phyloP scores from a whole-genome alignment of 2,888 invertebrate species.

The Caenorhabditis japonica region DNA sequence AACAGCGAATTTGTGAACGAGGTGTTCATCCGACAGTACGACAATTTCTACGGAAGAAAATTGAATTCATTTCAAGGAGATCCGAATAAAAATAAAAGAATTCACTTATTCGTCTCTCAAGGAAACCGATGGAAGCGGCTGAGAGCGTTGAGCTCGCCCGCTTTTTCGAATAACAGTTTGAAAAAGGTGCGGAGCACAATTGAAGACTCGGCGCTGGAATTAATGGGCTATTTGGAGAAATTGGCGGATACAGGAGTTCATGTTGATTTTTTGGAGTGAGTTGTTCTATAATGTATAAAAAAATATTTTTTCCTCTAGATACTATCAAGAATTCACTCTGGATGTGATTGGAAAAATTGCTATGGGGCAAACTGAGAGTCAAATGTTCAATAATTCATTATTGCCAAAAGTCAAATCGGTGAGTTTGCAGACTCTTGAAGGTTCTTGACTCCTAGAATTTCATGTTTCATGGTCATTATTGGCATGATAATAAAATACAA shows the following conservation, averaged over 20 bases:
- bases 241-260: constrained; percentile 66
- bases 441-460: too few relatives aligned
- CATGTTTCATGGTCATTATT: too few relatives aligned
- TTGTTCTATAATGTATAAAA: too few relatives aligned
- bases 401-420: neutral
- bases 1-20: constrained; percentile 78
- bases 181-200: constrained; percentile 78
- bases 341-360: constrained; percentile 64
- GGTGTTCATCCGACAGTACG: constrained; percentile 78
- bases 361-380: constrained; percentile 57
- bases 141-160: constrained; percentile 79
- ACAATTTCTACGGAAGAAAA: constrained; percentile 78
- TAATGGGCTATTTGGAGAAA: constrained; percentile 77
- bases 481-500: too few relatives aligned
- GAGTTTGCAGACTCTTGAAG: too few relatives aligned
- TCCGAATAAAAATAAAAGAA: too few relatives aligned
- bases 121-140: constrained; percentile 79
- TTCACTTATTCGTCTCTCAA: too few relatives aligned
- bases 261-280: constrained; percentile 77
- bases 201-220: constrained; percentile 77
- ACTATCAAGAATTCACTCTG: constrained; percentile 65
- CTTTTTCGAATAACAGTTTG: constrained; percentile 79
- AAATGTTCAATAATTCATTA: constrained; percentile 43
- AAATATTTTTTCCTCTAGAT: constrained; percentile 17
- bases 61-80: neutral